A percentile compares a stretch with the other conserved stretches of the same genome.
phyloP scores from a whole-genome alignment of 2,888 invertebrate genomes.

The Pelosia muscerda region DNA sequence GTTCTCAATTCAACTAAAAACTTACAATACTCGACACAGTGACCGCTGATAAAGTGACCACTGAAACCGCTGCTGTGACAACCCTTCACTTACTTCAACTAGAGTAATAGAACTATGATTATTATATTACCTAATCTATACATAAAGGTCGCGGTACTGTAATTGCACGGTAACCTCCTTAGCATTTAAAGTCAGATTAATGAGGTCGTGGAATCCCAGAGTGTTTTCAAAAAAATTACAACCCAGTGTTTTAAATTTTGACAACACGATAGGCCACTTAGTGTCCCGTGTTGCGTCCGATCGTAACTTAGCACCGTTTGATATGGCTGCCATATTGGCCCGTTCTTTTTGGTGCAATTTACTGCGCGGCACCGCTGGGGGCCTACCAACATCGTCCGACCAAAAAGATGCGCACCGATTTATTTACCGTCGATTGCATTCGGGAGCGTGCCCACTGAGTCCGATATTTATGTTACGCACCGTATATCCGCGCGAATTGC shows the following conservation, averaged over 20 bases:
- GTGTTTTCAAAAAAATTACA: constrained; percentile 68
- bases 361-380: constrained; percentile 75
- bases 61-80: no score
- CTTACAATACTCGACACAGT: no score
- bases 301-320: constrained; percentile 81
- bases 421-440: constrained; percentile 77
- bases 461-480: constrained; percentile 80
- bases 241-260: constrained; percentile 75
- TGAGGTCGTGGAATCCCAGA: constrained; percentile 64
- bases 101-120: no score
- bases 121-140: no score
- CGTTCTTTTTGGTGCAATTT: constrained; percentile 82
- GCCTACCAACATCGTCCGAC: constrained; percentile 67
- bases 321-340: constrained; percentile 80
- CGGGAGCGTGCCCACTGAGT: constrained; percentile 77
- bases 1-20: no score
- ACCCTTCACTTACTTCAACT: no score
- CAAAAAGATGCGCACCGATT: constrained; percentile 77
- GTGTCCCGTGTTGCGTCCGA: constrained; percentile 74
- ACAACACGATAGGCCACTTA: constrained; percentile 86
- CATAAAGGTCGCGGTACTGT: not conserved
- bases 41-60: no score
- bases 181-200: constrained; percentile 79
- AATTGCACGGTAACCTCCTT: constrained; percentile 61
- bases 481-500: constrained; percentile 67